Percentiles rank a stretch among this genome's conserved stretches.
Evolutionary conservation across 2,797 vertebrate genomes (phyloP).

Genomic region (Cheirogaleus major): DNA sequence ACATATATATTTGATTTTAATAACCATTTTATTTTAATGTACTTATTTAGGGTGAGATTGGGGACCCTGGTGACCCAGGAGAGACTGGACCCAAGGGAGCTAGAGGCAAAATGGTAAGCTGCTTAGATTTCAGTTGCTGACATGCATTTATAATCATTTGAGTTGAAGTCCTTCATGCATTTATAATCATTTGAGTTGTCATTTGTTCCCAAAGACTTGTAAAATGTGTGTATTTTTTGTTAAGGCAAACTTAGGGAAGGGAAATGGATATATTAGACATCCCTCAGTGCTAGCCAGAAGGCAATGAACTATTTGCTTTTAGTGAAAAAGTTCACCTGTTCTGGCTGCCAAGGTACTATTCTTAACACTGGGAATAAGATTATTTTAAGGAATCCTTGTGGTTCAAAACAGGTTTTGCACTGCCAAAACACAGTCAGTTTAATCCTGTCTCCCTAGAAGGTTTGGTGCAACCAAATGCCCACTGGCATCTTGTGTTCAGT

Average conservation of each 20-base stretch:
- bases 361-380: neutral
- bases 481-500: neutral
- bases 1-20: neutral
- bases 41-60: constrained; percentile 78
- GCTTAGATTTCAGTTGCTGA: neutral
- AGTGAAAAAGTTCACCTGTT: neutral
- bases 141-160: neutral
- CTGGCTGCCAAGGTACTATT: neutral
- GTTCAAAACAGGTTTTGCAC: neutral
- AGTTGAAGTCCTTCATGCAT: neutral
- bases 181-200: neutral
- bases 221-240: neutral
- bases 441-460: neutral
- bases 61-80: constrained; percentile 78
- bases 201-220: neutral
- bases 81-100: constrained; percentile 80
- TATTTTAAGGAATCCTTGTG: neutral
- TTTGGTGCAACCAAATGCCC: neutral
- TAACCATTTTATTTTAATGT: neutral
- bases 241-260: neutral
- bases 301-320: neutral
- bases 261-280: neutral
- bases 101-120: constrained; percentile 78
- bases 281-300: neutral
- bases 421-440: neutral